phyloP scores from a whole-genome alignment of 2,888 invertebrate species.

The Philereme transversata region DNA sequence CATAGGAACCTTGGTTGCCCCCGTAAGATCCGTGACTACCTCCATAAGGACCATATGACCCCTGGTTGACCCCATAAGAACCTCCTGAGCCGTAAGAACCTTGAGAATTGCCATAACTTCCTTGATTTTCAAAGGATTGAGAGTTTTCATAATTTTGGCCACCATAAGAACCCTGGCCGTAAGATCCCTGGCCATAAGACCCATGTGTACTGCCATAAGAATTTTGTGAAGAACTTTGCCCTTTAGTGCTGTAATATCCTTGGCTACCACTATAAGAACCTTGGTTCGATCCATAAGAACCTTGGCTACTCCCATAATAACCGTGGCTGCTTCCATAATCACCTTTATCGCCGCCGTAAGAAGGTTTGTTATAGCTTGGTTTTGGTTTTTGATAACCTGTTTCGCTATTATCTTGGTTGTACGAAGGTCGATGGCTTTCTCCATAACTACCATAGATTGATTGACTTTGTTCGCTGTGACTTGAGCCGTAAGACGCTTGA shows the following conservation, averaged over 20 bases:
- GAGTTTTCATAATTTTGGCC: slow-evolving; percentile 2
- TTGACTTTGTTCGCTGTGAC: slow-evolving; percentile 15
- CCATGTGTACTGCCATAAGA: slow-evolving; percentile 16
- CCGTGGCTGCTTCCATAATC: slow-evolving; percentile 29
- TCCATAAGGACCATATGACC: slow-evolving; percentile 17
- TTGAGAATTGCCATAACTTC: slow-evolving; percentile 19
- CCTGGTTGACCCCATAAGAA: slow-evolving; percentile 17
- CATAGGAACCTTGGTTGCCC: slow-evolving; percentile 13
- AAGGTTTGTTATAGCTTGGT: slow-evolving; percentile 34
- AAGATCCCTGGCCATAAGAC: slow-evolving; percentile 4
- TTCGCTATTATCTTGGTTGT: slow-evolving; percentile 25
- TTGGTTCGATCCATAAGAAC: slow-evolving; percentile 16
- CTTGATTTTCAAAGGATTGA: slow-evolving; percentile 12
- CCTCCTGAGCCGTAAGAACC: slow-evolving; percentile 5
- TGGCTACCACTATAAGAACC: neutral
- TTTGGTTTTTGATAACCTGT: slow-evolving; percentile 31
- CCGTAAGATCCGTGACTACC: slow-evolving; percentile 16
- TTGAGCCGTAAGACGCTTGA: slow-evolving; percentile 21
- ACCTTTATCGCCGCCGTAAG: slow-evolving; percentile 24
- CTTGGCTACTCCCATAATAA: slow-evolving; percentile 22
- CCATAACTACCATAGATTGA: slow-evolving; percentile 25
- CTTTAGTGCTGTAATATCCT: slow-evolving; percentile 12
- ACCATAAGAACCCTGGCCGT: slow-evolving; percentile 15
- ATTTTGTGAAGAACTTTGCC: slow-evolving; percentile 9
- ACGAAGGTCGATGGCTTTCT: slow-evolving; percentile 28